Evolutionary conservation across 2,888 invertebrate genomes (phyloP).

Genomic region (Xylota sylvarum): DNA sequence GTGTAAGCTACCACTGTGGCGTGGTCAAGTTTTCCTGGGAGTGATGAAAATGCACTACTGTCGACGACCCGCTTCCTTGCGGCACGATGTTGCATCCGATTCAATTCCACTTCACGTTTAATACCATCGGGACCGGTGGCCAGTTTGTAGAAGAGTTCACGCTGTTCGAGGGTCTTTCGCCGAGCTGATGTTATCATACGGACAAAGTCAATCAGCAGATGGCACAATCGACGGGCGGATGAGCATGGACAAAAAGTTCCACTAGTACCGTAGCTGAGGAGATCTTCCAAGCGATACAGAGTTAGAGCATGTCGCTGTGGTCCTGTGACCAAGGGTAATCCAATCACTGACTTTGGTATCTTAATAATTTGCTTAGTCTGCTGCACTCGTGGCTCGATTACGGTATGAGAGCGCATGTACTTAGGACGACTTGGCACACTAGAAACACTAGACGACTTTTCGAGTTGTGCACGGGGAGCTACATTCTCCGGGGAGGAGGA

Average conservation of each 20-base stretch:
- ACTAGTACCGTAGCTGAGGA: constrained; percentile 89
- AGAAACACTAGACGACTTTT: constrained; percentile 77
- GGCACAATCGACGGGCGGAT: constrained; percentile 89
- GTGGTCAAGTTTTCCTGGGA: constrained; percentile 95
- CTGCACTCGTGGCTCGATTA: constrained; percentile 83
- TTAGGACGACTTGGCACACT: constrained; percentile 84
- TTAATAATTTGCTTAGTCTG: constrained; percentile 78
- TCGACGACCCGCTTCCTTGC: constrained; percentile 90
- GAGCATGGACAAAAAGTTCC: constrained; percentile 88
- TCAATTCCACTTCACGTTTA: constrained; percentile 86
- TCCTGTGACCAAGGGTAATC: constrained; percentile 89
- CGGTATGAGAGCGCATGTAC: constrained; percentile 84
- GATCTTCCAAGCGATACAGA: constrained; percentile 90
- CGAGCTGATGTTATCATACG: constrained; percentile 92
- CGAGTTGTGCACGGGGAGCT: constrained; percentile 49
- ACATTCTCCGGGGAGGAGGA: constrained; percentile 77
- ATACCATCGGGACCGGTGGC: constrained; percentile 86
- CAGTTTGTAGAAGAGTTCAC: constrained; percentile 89
- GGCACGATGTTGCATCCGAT: constrained; percentile 88
- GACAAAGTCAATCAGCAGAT: constrained; percentile 91
- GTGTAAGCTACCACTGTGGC: constrained; percentile 93
- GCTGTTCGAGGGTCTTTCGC: constrained; percentile 92
- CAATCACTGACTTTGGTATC: constrained; percentile 86
- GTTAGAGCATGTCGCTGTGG: constrained; percentile 91
- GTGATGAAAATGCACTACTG: constrained; percentile 88